Base-by-base conservation (phyloP, 2,888 invertebrate genomes). In the Phalera bucephala region DNA sequence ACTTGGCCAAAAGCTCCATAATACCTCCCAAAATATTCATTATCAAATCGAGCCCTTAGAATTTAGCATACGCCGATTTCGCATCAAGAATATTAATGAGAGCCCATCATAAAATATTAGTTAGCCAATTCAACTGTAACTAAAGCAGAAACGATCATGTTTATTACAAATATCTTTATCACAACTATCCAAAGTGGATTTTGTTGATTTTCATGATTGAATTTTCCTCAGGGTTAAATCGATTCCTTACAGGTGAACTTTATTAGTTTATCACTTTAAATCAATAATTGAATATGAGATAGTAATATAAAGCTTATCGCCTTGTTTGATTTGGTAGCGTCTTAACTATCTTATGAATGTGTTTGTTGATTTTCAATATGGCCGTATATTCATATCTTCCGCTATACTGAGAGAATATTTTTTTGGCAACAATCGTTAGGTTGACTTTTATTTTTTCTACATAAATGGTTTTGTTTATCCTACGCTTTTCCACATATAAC, bases 241-340 rank as follows among this genome's bases (percentile, higher is more conserved):
- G 14, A 26, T 30, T 32, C n/a, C n/a, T n/a, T n/a, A n/a, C 25
- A 15, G 26, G 14, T 34, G 14, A 37, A 49, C 33, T 43, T 22
- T 33, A 45, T 45, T 37, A 28, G 26, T 38, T 50, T 37, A 54
- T 34, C 33, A 38, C 27, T 33, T 43, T 40, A n/a, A n/a, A n/a
- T 33, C 21, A 13, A 36, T 43, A 46, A 49, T 54, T 41, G 51
- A 33, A 33, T 36, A 44, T 54, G 35, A 58, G 43, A 43, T 40
- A 40, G 40, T 42, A 32, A 45, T 42, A 27, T 36, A 19, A 31
- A 10, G 15, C 19, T 13, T 14, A 14, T 14, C n/a, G n/a, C n/a
- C n/a, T n/a, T n/a, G n/a, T n/a, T n/a, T n/a, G n/a, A n/a, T n/a
- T n/a, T n/a, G n/a, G n/a, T n/a, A n/a, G n/a, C n/a, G n/a, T n/a